Conservation (phyloP, 2,888 invertebrate genomes). For the Noctua fimbriata region DNA sequence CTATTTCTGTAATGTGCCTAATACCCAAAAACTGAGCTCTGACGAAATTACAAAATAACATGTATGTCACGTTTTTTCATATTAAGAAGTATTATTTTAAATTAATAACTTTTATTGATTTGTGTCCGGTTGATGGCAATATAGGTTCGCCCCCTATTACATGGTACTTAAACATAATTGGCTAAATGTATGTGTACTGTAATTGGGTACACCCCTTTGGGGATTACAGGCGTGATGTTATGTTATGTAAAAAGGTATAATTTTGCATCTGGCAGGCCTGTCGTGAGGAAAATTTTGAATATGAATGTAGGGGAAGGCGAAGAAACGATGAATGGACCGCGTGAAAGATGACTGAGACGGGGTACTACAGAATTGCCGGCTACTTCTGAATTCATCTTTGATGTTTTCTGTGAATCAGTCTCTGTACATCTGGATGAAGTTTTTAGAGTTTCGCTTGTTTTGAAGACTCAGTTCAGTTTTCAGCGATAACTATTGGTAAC, state of each 20-base stretch:
- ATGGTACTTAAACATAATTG: too few relatives aligned
- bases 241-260: too few relatives aligned
- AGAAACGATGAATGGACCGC: not conserved
- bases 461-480: constrained; percentile 9
- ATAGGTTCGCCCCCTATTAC: too few relatives aligned
- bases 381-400: not conserved
- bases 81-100: too few relatives aligned
- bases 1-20: not conserved
- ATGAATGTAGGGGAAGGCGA: not conserved
- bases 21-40: not conserved
- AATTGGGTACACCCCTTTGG: too few relatives aligned
- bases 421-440: not conserved
- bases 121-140: too few relatives aligned
- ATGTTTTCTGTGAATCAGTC: not conserved
- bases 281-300: not conserved
- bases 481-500: not conserved
- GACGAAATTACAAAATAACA: constrained; percentile 2
- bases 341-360: not conserved
- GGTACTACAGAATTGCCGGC: not conserved
- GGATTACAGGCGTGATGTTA: too few relatives aligned
- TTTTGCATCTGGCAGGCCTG: not conserved
- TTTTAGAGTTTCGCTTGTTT: not conserved
- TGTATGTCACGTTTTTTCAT: not conserved
- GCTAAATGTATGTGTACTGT: too few relatives aligned
- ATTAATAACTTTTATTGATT: not conserved